phyloP scores from a whole-genome alignment of 2,113 vertebrate species.

The Cynoglossus semilaevis region DNA sequence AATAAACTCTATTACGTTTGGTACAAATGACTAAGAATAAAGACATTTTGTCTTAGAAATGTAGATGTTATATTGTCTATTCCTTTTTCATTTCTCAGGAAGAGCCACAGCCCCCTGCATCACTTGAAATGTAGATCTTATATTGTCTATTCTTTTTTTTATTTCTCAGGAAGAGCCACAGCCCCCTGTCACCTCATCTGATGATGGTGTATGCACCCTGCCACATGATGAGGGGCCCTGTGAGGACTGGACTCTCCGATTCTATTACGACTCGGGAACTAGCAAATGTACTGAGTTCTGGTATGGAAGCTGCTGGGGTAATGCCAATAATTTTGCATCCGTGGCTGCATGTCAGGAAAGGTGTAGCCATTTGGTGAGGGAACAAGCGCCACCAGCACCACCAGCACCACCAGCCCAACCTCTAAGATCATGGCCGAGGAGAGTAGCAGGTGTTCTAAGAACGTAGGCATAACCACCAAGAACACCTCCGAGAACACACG shows the following conservation, averaged over 20 bases:
- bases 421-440: constrained; percentile 16
- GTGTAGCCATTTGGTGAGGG: constrained; percentile 62
- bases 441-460: constrained; percentile 20
- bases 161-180: constrained; percentile 19
- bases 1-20: too few species aligned
- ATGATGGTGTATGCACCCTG: constrained; percentile 75
- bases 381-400: too few species aligned
- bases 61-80: too few species aligned
- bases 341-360: constrained; percentile 80
- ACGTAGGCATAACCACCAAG: constrained; percentile 26
- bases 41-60: too few species aligned
- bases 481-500: constrained; percentile 6
- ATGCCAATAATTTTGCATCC: constrained; percentile 84
- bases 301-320: constrained; percentile 89
- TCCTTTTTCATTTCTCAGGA: constrained; percentile 23
- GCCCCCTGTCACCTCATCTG: not conserved
- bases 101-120: not conserved
- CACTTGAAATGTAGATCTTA: too few species aligned
- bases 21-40: too few species aligned
- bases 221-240: constrained; percentile 84
- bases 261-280: constrained; percentile 79
- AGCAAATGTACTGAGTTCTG: constrained; percentile 87
- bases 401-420: not conserved
- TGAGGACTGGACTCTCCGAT: constrained; percentile 80
- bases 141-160: constrained; percentile 1